Evolutionary conservation across 1,140 invertebrate species (phyloP), one percentile per base, ranked within the genome.

Genomic region (Cheumatopsyche charites): DNA sequence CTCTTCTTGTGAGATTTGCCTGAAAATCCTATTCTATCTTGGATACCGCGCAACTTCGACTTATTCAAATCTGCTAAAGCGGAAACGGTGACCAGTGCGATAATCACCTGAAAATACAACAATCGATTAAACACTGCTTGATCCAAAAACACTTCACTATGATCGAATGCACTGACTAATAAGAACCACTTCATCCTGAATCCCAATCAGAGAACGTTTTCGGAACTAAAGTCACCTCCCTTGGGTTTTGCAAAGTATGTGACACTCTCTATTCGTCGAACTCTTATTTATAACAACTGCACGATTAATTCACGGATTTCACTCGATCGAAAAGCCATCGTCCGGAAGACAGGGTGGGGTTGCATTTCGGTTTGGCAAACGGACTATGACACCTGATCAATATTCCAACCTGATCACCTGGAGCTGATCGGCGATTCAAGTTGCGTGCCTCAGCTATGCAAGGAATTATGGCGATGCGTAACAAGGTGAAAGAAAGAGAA

Each of bases 1-100:
- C 83, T 78, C 63, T 85, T 84, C 71, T 82, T 80, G 29, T 84
- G 83, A 7, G 21, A 7, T 23, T 76, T 76, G 55, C 78, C 25
- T 15, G 25, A 23, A 49, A 80, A 21, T 69, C 62, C 12, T 69
- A 41, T 11, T 9, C 43, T 61, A 43, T 79, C 74, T 23, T 79
- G 21, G 17, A 19, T 58, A 13, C 26, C 80, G 72, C 81, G 81
- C 7, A 79, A 71, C 42, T 41, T 62, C 71, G 80, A 81, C 66
- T 82, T 79, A 7, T 9, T 78, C 73, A n/a, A 79, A 17, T 66
- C 43, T 15, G 78, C 72, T 13, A 76, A 66, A 29, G 76, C 62
- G 49, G 75, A 77, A 74, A 77, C 72, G 26, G 77, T 77, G 72
- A 78, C 79, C 70, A 83, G 62, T 55, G 80, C 75, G 73, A 81